Conservation (phyloP, 1,140 invertebrate genomes). For the Panagrolaimus sp. region DNA sequence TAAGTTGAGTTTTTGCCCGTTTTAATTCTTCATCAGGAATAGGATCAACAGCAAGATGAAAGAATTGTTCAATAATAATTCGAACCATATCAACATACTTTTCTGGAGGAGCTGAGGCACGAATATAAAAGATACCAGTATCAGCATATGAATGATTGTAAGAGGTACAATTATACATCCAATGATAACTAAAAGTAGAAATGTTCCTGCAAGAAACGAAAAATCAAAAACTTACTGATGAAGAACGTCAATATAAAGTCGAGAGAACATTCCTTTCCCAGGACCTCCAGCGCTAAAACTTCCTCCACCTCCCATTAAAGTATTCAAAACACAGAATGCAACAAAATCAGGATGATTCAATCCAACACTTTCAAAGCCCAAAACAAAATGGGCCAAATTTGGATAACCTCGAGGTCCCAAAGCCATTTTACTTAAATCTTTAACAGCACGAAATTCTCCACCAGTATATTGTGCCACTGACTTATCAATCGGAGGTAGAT, state of each 20-base stretch:
- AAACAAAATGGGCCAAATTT: slow-evolving; percentile 85
- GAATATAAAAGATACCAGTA: slow-evolving; percentile 90
- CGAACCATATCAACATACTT: slow-evolving; percentile 66
- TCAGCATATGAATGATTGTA: slow-evolving; percentile 93
- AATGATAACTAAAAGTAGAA: slow-evolving; percentile 74
- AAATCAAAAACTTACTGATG: slow-evolving; percentile 82
- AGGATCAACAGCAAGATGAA: slow-evolving; percentile 70
- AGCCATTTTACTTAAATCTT: slow-evolving; percentile 71
- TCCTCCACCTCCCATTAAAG: slow-evolving; percentile 97
- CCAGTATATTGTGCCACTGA: slow-evolving; percentile 87
- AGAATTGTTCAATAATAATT: slow-evolving; percentile 79
- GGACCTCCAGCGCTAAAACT: slow-evolving; percentile 98
- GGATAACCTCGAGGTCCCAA: slow-evolving; percentile 85
- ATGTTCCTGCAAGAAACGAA: slow-evolving; percentile 30
- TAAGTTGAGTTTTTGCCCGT: slow-evolving; percentile 90
- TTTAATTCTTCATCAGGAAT: slow-evolving; percentile 68
- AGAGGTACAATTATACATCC: slow-evolving; percentile 95
- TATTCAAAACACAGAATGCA: slow-evolving; percentile 88
- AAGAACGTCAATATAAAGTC: slow-evolving; percentile 90
- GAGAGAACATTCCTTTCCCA: slow-evolving; percentile 97
- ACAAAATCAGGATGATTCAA: slow-evolving; percentile 83
- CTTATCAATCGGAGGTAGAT: slow-evolving; percentile 66
- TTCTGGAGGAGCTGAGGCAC: slow-evolving; percentile 79
- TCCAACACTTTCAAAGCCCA: slow-evolving; percentile 82
- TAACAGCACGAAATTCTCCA: slow-evolving; percentile 62